Evolutionary conservation across 92 coral and sea anemone genomes (phyloP), one percentile per base, ranked within the genome.

Genomic region (Blastomussa wellsi): DNA sequence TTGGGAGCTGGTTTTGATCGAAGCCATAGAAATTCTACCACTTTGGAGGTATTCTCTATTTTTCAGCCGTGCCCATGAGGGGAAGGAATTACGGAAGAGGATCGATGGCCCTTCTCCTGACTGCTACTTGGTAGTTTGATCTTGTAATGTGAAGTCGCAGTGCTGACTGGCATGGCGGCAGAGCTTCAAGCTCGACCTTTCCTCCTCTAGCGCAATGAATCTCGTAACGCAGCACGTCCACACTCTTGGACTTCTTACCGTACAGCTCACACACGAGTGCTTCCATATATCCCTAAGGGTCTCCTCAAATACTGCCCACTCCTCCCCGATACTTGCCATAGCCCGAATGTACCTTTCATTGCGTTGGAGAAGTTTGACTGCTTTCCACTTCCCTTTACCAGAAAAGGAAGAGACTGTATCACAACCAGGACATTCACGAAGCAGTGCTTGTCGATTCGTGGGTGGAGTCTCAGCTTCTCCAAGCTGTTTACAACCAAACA

Each of bases 321-420:
- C n/a, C n/a, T n/a, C n/a, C n/a, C n/a, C n/a, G n/a, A n/a, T n/a
- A n/a, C n/a, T n/a, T n/a, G n/a, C n/a, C n/a, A n/a, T n/a, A n/a
- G n/a, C n/a, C n/a, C n/a, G n/a, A n/a, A 88, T 83, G 35, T 84
- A 88, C 70, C 82, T 77, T 47, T 53, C 20, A 35, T 84, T 84
- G 64, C 42, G 39, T 55, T 57, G 82, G 52, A 82, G 82, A 57
- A 91, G 85, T 82, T 87, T 81, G 12, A 91, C 76, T 35, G 83
- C 88, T 79, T 88, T 88, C 88, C 86, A 77, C 71, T 81, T 91
- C 71, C 90, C 89, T 85, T 88, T 88, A 16, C 94, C 90, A 75
- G 86, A 77, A 78, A 88, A 85, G 37, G 90, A 57, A 52, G 92
- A 91, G 36, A 91, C 76, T 28, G 87, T 81, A 68, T 91, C 92